A percentile compares a stretch with the other conserved stretches of the same genome.
Conservation (phyloP, 2,113 vertebrate species). For the Myiopsitta monachus region DNA sequence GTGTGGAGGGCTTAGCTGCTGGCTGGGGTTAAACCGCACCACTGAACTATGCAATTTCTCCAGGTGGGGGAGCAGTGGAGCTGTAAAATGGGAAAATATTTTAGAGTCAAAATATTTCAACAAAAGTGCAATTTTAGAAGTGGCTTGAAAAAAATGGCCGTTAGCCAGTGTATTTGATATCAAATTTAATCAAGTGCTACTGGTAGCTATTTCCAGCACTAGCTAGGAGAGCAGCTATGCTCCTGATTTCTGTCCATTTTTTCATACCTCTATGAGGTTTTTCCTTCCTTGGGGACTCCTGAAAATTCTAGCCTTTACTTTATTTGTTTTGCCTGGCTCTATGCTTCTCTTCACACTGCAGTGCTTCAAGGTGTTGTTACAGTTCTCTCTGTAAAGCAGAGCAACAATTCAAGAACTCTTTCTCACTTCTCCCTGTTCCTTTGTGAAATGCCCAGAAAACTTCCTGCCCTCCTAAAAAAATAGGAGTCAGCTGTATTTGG, state of each 20-base stretch:
- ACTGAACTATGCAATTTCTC: rapidly evolving
- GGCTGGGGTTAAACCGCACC: too few species aligned
- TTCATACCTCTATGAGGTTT: neutral
- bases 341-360: neutral
- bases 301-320: neutral
- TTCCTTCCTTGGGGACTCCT: neutral
- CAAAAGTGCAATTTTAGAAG: neutral
- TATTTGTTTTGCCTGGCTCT: neutral
- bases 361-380: neutral
- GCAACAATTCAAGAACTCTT: neutral
- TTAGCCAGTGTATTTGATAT: neutral
- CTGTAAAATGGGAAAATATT: rapidly evolving
- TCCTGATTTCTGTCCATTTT: neutral
- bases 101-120: rapidly evolving
- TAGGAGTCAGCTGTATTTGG: rapidly evolving
- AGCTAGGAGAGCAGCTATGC: neutral
- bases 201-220: neutral
- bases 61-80: neutral
- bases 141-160: neutral
- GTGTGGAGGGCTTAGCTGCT: rapidly evolving
- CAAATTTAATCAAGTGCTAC: neutral
- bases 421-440: neutral
- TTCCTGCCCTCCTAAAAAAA: neutral
- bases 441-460: neutral
- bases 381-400: neutral